These are phyloP conservation scores for Steinernema khuongi DNA, from an alignment of 1,140 invertebrate genomes.

Conservation along the genomic window DNA sequence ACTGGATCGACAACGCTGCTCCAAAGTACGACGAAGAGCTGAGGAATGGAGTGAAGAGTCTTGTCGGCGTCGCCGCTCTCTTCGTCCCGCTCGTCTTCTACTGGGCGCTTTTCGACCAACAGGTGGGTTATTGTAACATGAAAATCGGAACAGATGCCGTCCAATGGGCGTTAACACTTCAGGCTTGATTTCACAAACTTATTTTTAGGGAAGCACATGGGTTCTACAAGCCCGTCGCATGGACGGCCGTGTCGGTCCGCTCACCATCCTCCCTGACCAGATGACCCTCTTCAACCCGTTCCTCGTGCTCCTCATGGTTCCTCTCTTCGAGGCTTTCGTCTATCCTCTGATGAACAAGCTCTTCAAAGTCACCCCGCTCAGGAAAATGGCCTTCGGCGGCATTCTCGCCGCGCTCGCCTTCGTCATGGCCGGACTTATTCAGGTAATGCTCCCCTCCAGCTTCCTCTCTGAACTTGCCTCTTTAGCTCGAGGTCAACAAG, in stretches of 20 bases:
- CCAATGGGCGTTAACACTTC: neutral
- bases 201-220: constrained; percentile 61
- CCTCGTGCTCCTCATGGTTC: constrained; percentile 50
- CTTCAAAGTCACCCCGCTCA: constrained; percentile 67
- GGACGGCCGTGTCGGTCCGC: constrained; percentile 59
- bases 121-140: constrained; percentile 53
- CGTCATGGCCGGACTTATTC: constrained; percentile 74
- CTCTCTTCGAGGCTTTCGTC: constrained; percentile 55
- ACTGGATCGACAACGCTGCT: constrained; percentile 75
- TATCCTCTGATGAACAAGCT: constrained; percentile 60
- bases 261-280: constrained; percentile 75
- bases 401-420: constrained; percentile 77
- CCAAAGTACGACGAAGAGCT: constrained; percentile 67
- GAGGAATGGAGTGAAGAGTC: constrained; percentile 60
- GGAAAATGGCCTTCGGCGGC: constrained; percentile 74
- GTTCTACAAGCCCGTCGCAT: constrained; percentile 61
- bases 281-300: constrained; percentile 68
- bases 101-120: constrained; percentile 66
- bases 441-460: constrained; percentile 61
- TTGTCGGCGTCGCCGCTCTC: constrained; percentile 60
- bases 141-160: neutral
- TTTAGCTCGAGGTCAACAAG: constrained; percentile 31
- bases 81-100: constrained; percentile 64
- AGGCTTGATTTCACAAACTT: too few species aligned
- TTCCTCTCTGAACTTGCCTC: neutral